Evolutionary conservation across 2,888 invertebrate species (phyloP).

Genomic region (Cheiracanthium punctorium): DNA sequence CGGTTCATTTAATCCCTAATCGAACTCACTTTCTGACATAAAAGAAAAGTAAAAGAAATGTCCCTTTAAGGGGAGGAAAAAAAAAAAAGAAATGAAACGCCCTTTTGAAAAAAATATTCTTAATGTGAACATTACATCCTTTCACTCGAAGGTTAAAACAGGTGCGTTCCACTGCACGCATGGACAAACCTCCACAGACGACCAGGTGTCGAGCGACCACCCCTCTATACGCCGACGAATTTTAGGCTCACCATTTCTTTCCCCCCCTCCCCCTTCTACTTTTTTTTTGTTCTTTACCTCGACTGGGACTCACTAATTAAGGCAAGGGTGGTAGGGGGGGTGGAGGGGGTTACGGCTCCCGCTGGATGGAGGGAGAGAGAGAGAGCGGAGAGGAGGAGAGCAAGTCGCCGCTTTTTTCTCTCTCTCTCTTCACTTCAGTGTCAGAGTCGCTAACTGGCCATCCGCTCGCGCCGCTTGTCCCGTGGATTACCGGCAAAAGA

Average conservation of each 20-base stretch:
- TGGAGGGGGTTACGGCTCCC: not conserved
- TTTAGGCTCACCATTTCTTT: too few relatives aligned
- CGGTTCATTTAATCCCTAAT: conserved; percentile 8
- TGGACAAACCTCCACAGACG: conserved; percentile 33
- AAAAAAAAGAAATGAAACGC: not conserved
- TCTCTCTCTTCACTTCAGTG: not conserved
- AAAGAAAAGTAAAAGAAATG: not conserved
- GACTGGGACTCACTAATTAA: conserved; percentile 13
- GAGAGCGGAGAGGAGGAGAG: too few relatives aligned
- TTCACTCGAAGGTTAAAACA: conserved; percentile 26
- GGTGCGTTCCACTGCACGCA: conserved; percentile 53
- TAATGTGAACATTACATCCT: conserved; percentile 13
- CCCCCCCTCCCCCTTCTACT: not conserved
- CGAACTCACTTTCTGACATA: not conserved
- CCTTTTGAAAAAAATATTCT: not conserved
- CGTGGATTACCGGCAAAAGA: not conserved
- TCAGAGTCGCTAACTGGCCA: not conserved
- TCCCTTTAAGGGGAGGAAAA: too few relatives aligned
- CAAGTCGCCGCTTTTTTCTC: conserved; percentile 1
- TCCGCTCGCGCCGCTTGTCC: not conserved
- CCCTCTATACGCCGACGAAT: not conserved
- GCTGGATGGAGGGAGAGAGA: too few relatives aligned
- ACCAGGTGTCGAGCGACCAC: conserved; percentile 52
- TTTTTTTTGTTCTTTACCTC: conserved; percentile 8
- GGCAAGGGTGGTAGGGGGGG: not conserved